Conservation (phyloP, 2,113 vertebrate species). For the Microtus pennsylvanicus region DNA sequence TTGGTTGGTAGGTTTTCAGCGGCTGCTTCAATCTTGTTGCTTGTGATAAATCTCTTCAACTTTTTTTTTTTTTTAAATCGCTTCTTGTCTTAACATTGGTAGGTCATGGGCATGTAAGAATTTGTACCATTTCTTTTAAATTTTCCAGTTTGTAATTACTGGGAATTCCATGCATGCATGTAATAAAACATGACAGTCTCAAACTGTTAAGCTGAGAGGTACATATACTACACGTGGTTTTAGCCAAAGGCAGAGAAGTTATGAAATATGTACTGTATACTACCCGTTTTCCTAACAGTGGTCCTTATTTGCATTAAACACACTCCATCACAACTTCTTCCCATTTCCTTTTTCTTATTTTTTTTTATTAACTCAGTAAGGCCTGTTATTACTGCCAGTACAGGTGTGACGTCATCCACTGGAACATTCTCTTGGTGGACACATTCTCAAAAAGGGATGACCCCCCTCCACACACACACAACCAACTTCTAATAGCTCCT, state of each 20-base stretch:
- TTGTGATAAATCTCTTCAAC: neutral
- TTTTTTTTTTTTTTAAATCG: neutral
- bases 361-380: neutral
- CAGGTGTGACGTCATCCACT: neutral
- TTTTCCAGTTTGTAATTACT: neutral
- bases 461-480: accelerated
- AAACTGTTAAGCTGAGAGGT: neutral
- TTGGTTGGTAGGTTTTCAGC: neutral
- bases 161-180: too few relatives aligned
- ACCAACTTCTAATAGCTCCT: neutral
- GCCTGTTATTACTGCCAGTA: too few relatives aligned
- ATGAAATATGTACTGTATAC: too few relatives aligned
- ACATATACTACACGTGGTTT: neutral
- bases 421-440: too few relatives aligned
- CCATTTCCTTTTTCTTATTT: neutral
- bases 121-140: neutral
- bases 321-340: neutral
- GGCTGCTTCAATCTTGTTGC: neutral
- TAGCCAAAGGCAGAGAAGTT: neutral
- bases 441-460: neutral
- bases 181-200: neutral
- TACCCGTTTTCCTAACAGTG: neutral
- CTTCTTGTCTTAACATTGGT: neutral
- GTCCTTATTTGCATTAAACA: neutral
- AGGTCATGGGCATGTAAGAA: neutral